Conservation (phyloP, 2,888 invertebrate genomes). For the Sarcophaga subvicina region DNA sequence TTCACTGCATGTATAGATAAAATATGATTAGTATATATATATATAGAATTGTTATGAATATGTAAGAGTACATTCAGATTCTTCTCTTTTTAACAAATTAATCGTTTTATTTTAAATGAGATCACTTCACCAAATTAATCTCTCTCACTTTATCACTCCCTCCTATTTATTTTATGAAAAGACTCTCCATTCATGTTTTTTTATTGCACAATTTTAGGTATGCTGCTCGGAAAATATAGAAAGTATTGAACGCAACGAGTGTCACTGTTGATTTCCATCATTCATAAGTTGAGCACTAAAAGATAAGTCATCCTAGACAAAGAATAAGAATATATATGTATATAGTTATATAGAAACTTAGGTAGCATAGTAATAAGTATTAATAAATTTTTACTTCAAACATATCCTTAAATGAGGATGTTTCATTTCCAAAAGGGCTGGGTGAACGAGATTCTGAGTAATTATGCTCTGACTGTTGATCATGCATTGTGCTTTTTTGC, state of each 20-base stretch:
- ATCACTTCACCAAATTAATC: slow-evolving; percentile 59
- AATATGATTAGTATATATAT: slow-evolving; percentile 42
- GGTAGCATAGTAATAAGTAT: not conserved
- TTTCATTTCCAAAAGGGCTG: slow-evolving; percentile 87
- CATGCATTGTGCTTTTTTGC: slow-evolving; percentile 82
- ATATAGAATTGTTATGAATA: slow-evolving; percentile 37
- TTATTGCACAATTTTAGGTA: slow-evolving; percentile 68
- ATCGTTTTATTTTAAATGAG: slow-evolving; percentile 53
- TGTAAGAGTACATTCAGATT: slow-evolving; percentile 48
- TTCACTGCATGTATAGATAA: slow-evolving; percentile 53
- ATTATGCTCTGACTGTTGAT: slow-evolving; percentile 83
- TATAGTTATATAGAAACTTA: not conserved
- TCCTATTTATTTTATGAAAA: not conserved
- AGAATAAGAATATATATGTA: not conserved
- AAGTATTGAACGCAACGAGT: slow-evolving; percentile 67
- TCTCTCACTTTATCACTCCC: slow-evolving; percentile 30
- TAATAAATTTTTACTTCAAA: slow-evolving; percentile 82
- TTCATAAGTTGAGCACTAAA: slow-evolving; percentile 68
- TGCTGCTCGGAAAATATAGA: slow-evolving; percentile 68
- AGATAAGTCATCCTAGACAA: slow-evolving; percentile 64
- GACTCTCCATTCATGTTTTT: not conserved
- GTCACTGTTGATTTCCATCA: slow-evolving; percentile 67
- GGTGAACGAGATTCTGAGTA: slow-evolving; percentile 85
- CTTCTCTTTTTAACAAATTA: slow-evolving; percentile 42
- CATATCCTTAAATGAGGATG: slow-evolving; percentile 89